These are phyloP conservation scores for Acronicta psi DNA, from an alignment of 2,888 invertebrate genomes.

Conservation along the genomic window DNA sequence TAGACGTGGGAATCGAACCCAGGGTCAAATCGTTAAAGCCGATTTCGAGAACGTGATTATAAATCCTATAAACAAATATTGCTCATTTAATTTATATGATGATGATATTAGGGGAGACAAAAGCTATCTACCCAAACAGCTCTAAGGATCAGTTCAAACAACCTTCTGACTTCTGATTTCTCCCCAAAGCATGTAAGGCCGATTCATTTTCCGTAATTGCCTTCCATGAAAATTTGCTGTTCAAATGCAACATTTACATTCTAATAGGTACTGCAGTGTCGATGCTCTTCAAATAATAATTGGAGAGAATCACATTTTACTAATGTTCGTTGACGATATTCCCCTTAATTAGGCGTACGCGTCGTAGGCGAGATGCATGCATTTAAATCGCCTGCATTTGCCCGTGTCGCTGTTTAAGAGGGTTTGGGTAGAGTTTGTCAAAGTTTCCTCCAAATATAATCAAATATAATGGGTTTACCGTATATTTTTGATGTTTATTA, in stretches of 20 bases:
- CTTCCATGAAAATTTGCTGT: slow-evolving; percentile 30
- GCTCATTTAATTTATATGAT: no score
- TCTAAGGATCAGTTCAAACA: not conserved
- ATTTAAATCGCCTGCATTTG: slow-evolving; percentile 74
- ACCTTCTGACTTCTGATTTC: no score
- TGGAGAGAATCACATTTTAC: slow-evolving; percentile 40
- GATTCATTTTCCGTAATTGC: slow-evolving; percentile 6
- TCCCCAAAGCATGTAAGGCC: not conserved
- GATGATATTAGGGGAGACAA: no score
- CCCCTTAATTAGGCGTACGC: slow-evolving; percentile 57
- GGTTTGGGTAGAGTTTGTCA: slow-evolving; percentile 12
- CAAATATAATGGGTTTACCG: not conserved
- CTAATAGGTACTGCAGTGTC: slow-evolving; percentile 18
- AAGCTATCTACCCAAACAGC: not conserved
- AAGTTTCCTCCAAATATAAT: not conserved
- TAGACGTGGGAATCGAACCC: no score
- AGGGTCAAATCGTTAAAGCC: no score
- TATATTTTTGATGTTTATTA: no score
- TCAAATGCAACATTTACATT: slow-evolving; percentile 36
- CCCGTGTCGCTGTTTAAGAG: slow-evolving; percentile 45
- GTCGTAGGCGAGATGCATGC: slow-evolving; percentile 67
- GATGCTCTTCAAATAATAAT: slow-evolving; percentile 34
- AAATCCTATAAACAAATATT: no score
- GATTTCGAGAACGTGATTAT: no score
- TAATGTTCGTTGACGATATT: slow-evolving; percentile 32